Percentiles rank a stretch among this genome's conserved stretches.
Conservation (phyloP, 2,797 vertebrate species). For the Argya squamiceps region DNA sequence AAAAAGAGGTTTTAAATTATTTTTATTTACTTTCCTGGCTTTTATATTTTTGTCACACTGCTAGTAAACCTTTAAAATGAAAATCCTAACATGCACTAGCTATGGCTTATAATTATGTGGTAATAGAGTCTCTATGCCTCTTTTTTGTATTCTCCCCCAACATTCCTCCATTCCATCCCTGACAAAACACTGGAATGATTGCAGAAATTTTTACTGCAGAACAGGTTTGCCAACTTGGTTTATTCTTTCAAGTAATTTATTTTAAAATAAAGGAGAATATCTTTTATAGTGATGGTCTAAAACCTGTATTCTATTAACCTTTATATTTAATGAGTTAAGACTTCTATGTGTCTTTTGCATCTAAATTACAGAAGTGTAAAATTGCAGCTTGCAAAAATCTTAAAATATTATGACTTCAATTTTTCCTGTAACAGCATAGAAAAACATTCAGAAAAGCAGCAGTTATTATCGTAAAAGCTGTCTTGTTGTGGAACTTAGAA, state of each 20-base stretch:
- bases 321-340: background rate
- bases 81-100: background rate
- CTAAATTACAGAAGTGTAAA: background rate
- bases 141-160: background rate
- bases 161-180: background rate
- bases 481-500: background rate
- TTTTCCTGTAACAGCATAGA: background rate
- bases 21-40: background rate
- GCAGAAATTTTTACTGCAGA: background rate
- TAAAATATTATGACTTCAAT: background rate
- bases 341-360: background rate
- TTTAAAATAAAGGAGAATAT: background rate
- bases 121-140: background rate
- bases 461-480: background rate
- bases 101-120: background rate
- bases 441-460: background rate
- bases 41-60: background rate
- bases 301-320: background rate
- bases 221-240: background rate
- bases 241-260: background rate
- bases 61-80: background rate
- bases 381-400: background rate
- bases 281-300: background rate
- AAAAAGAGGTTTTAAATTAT: background rate
- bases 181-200: background rate